Conservation (phyloP, 1,140 invertebrate species). For the Heterodera schachtii region DNA sequence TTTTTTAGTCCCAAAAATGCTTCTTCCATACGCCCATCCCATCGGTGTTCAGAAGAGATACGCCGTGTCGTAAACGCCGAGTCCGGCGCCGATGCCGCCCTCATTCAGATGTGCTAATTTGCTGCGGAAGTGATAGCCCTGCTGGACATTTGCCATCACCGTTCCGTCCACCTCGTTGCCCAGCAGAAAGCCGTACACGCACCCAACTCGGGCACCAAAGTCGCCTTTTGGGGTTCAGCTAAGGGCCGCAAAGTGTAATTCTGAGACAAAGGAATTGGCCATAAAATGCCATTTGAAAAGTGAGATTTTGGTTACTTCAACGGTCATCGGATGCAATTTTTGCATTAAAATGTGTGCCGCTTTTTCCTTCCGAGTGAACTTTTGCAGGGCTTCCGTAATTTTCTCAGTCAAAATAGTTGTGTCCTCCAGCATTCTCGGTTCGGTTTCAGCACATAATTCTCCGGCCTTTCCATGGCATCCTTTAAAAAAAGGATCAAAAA, state of each 20-base stretch:
- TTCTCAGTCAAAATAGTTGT: conserved; percentile 89
- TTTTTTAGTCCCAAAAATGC: no score
- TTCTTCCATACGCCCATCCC: no score
- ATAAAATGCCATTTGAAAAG: conserved; percentile 2
- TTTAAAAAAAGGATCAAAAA: conserved; percentile 50
- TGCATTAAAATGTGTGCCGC: conserved; percentile 94
- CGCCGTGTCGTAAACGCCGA: conserved; percentile 79
- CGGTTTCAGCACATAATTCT: conserved; percentile 90
- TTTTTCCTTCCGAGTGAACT: conserved; percentile 75
- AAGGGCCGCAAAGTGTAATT: conserved; percentile 81
- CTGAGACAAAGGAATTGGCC: conserved; percentile 68
- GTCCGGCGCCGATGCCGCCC: conserved; percentile 86
- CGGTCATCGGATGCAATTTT: conserved; percentile 47
- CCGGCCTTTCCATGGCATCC: conserved; percentile 79
- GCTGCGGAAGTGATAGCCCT: conserved; percentile 87
- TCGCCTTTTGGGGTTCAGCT: conserved; percentile 66
- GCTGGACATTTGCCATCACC: conserved; percentile 74
- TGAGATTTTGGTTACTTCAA: conserved; percentile 40
- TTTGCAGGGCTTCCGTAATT: conserved; percentile 73
- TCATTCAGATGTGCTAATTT: conserved; percentile 84
- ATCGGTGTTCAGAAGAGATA: conserved; percentile 55
- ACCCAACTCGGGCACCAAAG: conserved; percentile 86
- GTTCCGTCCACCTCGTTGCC: conserved; percentile 65
- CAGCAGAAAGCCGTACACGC: conserved; percentile 84
- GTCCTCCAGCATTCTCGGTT: conserved; percentile 80